Base-by-base conservation (phyloP, 2,113 vertebrate genomes). In the Oncorhynchus tshawytscha region DNA sequence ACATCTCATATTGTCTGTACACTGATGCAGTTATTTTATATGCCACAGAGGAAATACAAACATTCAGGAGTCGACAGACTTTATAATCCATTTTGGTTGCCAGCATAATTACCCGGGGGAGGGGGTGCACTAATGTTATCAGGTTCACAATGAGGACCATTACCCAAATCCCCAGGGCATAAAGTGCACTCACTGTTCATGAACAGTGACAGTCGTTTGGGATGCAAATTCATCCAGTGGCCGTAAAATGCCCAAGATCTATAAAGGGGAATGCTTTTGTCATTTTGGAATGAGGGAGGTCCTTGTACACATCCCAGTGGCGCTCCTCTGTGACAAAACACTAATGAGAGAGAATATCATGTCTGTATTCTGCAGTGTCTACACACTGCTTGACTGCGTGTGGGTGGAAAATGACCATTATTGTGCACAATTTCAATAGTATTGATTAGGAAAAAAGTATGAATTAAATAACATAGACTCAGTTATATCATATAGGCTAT, bases 91-190 rank as follows among this genome's bases (percentile, higher is more conserved):
- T 78, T 24, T 71, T 51, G 66, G 34, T 77, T 71, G 78, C 31
- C 72, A 79, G 71, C 39, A 34, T 71, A 39, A 72, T 39, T 4
- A 7, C 51, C 39, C 39, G 1, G 15, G 20, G 59, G 27, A 11
- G 24, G 69, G 49, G 16, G 8, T n/a, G 24, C 54, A 57, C 8
- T 65, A 70, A 54, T 80, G 71, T 59, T 71, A 75, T 71, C 75
- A 77, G 74, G 74, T 77, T 64, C 67, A 68, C 48, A 51, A 49
- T 72, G 67, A 80, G 74, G 77, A 80, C 51, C 64, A 18, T 54
- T 54, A 18, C 51, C 16, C 22, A 74, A 67, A 77, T 75, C 75
- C 71, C 71, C 45, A n/a, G 31, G 22, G 59, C 49, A 67, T 11
- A 25, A 24, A 48, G 22, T 24, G n/a, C 67, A 73, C 20, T 54